A percentile compares a stretch with the other conserved stretches of the same genome.
phyloP scores from a whole-genome alignment of 2,113 vertebrate genomes.

The Glareola pratincola region DNA sequence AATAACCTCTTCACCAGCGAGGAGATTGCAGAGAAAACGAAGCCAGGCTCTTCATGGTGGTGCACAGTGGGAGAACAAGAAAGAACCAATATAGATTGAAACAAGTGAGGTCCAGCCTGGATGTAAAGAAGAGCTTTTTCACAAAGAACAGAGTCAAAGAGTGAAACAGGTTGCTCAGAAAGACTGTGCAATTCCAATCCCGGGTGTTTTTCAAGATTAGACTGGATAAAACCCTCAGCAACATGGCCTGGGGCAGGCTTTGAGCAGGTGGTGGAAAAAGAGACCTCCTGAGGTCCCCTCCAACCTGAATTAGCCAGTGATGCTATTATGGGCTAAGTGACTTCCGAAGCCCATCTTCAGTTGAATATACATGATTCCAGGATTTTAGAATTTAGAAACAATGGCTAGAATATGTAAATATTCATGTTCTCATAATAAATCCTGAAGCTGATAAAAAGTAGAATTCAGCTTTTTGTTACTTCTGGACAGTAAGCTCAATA shows the following conservation, averaged over 20 bases:
- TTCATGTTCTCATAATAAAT: neutral
- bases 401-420: neutral
- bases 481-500: neutral
- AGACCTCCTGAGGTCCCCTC: neutral
- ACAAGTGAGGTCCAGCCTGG: neutral
- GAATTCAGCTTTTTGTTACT: neutral
- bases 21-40: neutral
- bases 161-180: neutral
- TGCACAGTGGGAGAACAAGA: neutral
- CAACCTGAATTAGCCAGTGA: neutral
- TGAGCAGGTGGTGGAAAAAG: neutral
- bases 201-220: neutral
- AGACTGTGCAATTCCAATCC: neutral
- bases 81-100: neutral
- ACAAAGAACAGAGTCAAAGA: neutral
- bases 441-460: neutral
- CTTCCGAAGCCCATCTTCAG: neutral
- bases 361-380: neutral
- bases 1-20: neutral
- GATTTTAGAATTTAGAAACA: neutral
- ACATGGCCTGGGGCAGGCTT: neutral
- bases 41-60: neutral
- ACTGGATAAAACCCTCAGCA: neutral
- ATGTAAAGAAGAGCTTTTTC: neutral
- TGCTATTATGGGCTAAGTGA: neutral